Conservation (phyloP, 2,797 vertebrate species). For the Natrix natrix region DNA sequence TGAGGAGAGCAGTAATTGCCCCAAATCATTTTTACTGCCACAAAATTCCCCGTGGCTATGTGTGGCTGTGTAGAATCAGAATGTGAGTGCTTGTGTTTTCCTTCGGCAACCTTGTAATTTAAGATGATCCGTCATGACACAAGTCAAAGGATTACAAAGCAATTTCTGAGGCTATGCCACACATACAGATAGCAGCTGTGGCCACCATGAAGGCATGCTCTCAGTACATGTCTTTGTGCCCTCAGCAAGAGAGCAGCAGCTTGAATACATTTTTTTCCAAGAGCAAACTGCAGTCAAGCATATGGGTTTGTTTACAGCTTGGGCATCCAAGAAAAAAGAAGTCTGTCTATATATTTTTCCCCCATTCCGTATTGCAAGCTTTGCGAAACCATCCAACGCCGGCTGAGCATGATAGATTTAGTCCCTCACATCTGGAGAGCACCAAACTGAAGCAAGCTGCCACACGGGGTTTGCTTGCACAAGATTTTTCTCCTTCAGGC, state of each 20-base stretch:
- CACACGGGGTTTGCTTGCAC: conserved; percentile 32
- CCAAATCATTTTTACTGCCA: conserved; percentile 5
- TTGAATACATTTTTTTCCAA: conserved; percentile 59
- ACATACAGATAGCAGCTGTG: conserved; percentile 41
- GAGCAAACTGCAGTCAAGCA: conserved; percentile 38
- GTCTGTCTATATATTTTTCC: conserved; percentile 20
- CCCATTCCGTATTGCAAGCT: neutral
- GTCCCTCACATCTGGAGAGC: neutral
- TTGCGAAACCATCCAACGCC: neutral
- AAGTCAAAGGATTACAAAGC: conserved; percentile 32
- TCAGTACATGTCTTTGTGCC: conserved; percentile 41
- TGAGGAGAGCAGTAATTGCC: conserved; percentile 46
- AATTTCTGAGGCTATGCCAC: conserved; percentile 44
- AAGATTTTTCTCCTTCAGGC: conserved; percentile 18
- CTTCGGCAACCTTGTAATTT: conserved; percentile 45
- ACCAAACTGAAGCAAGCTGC: neutral
- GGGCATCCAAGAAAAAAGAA: conserved; percentile 49
- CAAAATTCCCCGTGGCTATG: conserved; percentile 40
- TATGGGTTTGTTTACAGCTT: conserved; percentile 51
- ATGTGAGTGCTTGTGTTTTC: conserved; percentile 36
- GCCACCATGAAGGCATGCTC: conserved; percentile 48
- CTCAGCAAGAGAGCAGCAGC: conserved; percentile 44
- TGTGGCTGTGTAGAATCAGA: neutral
- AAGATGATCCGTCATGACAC: conserved; percentile 27
- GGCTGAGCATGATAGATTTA: neutral